Conservation (phyloP, 2,888 invertebrate genomes). For the Globia sparganii region DNA sequence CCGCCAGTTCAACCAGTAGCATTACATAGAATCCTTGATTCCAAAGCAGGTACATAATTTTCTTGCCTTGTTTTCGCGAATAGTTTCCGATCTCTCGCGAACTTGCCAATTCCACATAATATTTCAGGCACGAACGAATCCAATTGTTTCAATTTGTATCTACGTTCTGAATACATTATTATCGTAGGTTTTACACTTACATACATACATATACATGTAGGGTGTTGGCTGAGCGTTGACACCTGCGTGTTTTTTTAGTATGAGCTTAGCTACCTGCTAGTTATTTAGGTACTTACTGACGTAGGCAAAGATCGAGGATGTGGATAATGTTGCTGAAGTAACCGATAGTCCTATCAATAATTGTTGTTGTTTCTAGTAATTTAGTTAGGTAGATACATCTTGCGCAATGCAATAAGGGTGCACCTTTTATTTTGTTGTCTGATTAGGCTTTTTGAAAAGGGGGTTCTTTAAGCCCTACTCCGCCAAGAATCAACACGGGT, state of each 20-base stretch:
- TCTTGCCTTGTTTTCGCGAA: constrained; percentile 20
- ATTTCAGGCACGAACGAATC: constrained; percentile 67
- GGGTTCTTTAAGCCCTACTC: not conserved
- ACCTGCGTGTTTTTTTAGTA: constrained; percentile 40
- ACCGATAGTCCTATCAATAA: not conserved
- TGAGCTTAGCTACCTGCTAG: not conserved
- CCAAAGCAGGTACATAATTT: constrained; percentile 27
- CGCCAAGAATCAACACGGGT: not conserved
- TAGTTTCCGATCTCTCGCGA: constrained; percentile 41
- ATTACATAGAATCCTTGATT: constrained; percentile 17
- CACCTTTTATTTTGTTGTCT: not conserved
- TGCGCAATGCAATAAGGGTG: not conserved
- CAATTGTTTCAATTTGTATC: constrained; percentile 70
- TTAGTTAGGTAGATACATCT: not conserved
- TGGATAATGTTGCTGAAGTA: not conserved
- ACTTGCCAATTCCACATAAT: constrained; percentile 54
- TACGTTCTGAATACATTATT: constrained; percentile 68
- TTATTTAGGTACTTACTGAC: not conserved
- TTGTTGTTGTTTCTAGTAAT: not conserved
- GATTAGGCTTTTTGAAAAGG: not conserved
- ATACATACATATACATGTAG: not conserved
- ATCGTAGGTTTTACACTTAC: constrained; percentile 51
- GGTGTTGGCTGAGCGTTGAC: constrained; percentile 36
- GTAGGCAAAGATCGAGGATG: not conserved
- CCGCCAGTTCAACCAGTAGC: not conserved